Evolutionary conservation across 92 coral and sea anemone species (phyloP).

Genomic region (Galaxea fascicularis): DNA sequence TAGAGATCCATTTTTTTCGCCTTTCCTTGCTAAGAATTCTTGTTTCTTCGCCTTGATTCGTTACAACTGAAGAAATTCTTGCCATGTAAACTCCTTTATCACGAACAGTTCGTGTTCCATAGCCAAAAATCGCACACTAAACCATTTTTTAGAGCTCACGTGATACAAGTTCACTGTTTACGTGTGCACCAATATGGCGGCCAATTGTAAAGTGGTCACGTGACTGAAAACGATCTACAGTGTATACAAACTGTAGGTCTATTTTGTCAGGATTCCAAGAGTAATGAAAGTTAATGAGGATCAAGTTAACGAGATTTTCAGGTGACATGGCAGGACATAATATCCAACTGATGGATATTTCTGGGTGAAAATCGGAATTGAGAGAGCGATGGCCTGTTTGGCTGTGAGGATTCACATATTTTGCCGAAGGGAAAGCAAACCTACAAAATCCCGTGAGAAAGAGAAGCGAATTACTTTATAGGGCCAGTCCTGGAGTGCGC

Average conservation of each 20-base stretch:
- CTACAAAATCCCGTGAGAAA: too few relatives aligned
- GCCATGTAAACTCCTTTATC: conserved; percentile 37
- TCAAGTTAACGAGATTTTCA: too few relatives aligned
- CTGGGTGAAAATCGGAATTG: conserved; percentile 15
- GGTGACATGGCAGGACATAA: too few relatives aligned
- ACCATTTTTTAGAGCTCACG: conserved; percentile 25
- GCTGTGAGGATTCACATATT: conserved; percentile 32
- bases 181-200: conserved; percentile 5
- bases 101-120: conserved; percentile 27
- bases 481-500: too few relatives aligned
- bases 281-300: too few relatives aligned
- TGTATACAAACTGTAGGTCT: too few relatives aligned
- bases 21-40: too few relatives aligned
- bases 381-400: conserved; percentile 42
- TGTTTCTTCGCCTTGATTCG: too few relatives aligned
- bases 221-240: conserved; percentile 58
- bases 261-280: too few relatives aligned
- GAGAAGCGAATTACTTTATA: too few relatives aligned
- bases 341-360: too few relatives aligned
- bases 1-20: conserved; percentile 21
- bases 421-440: conserved; percentile 43
- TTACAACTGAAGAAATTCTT: conserved; percentile 25
- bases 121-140: conserved; percentile 47
- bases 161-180: background rate
- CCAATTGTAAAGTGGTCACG: conserved; percentile 24